A percentile compares a stretch with the other conserved stretches of the same genome.
These are phyloP conservation scores for Carlito syrichta DNA, from an alignment of 2,113 vertebrate species.

Conservation along the genomic window DNA sequence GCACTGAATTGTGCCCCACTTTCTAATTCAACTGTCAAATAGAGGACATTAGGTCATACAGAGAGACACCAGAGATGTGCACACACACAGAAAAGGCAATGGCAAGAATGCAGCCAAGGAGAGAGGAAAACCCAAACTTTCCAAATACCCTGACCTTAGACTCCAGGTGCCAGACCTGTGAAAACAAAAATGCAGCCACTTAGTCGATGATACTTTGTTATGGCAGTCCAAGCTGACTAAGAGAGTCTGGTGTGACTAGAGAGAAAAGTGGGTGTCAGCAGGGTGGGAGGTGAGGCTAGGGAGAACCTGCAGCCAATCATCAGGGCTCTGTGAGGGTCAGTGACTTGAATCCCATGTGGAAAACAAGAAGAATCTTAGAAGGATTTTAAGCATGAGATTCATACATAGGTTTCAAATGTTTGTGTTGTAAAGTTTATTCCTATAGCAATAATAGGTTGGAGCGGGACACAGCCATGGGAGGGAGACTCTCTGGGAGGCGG, in stretches of 20 bases:
- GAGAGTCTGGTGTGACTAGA: not conserved
- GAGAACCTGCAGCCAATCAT: not conserved
- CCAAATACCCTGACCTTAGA: not conserved
- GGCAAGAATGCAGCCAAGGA: not conserved
- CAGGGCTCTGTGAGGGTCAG: not conserved
- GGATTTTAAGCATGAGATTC: not conserved
- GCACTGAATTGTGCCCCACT: not conserved
- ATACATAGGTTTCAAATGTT: not conserved
- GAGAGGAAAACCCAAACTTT: not conserved
- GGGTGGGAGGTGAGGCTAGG: too few species aligned
- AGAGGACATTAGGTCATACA: not conserved
- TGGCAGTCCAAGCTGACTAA: not conserved
- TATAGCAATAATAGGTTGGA: not conserved
- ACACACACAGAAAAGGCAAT: not conserved
- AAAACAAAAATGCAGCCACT: not conserved
- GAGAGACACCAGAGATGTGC: not conserved
- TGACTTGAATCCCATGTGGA: not conserved
- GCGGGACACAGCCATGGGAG: not conserved
- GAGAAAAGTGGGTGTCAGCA: not conserved
- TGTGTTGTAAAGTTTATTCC: not conserved
- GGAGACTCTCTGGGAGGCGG: not conserved
- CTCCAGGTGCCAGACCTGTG: not conserved
- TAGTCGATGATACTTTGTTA: not conserved
- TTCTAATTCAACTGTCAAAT: not conserved
- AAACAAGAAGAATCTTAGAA: not conserved